Evolutionary conservation across 2,888 invertebrate genomes (phyloP).

Genomic region (Synanthedon myopaeformis): DNA sequence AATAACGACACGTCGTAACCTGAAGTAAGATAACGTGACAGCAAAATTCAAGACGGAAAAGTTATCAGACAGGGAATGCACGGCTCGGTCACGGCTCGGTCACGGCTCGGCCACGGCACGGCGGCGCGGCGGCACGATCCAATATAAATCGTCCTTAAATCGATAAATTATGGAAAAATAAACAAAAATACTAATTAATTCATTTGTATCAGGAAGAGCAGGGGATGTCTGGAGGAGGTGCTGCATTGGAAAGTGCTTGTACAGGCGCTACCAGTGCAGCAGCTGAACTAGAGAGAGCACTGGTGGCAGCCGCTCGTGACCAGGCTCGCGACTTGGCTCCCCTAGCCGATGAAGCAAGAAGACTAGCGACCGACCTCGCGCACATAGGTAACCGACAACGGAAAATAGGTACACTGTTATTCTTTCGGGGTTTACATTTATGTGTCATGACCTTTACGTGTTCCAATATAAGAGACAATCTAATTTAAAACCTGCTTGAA

Average conservation of each 20-base stretch:
- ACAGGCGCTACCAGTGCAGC: slow-evolving; percentile 83
- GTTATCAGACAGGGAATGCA: too few species aligned
- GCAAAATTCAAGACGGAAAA: too few species aligned
- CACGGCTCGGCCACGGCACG: too few species aligned
- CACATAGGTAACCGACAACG: slow-evolving; percentile 60
- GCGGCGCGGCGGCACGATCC: too few species aligned
- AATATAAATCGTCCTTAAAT: too few species aligned
- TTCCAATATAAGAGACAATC: not conserved
- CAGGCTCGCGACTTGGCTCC: slow-evolving; percentile 58
- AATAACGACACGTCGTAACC: too few species aligned
- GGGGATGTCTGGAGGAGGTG: slow-evolving; percentile 44
- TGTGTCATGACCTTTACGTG: slow-evolving; percentile 12
- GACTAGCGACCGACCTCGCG: slow-evolving; percentile 58
- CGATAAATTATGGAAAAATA: too few species aligned
- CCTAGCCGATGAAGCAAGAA: slow-evolving; percentile 56
- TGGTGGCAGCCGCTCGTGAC: slow-evolving; percentile 73
- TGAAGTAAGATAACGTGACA: too few species aligned
- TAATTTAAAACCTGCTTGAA: too few species aligned
- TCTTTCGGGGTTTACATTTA: slow-evolving; percentile 25
- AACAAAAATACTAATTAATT: not conserved
- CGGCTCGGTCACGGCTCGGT: too few species aligned
- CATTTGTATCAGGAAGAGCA: slow-evolving; percentile 44
- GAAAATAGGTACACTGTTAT: slow-evolving; percentile 42
- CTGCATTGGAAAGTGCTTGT: slow-evolving; percentile 69
- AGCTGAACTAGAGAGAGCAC: slow-evolving; percentile 83